A percentile compares a stretch with the other conserved stretches of the same genome.
Conservation (phyloP, 2,797 vertebrate genomes). For the Macropodus opercularis region DNA sequence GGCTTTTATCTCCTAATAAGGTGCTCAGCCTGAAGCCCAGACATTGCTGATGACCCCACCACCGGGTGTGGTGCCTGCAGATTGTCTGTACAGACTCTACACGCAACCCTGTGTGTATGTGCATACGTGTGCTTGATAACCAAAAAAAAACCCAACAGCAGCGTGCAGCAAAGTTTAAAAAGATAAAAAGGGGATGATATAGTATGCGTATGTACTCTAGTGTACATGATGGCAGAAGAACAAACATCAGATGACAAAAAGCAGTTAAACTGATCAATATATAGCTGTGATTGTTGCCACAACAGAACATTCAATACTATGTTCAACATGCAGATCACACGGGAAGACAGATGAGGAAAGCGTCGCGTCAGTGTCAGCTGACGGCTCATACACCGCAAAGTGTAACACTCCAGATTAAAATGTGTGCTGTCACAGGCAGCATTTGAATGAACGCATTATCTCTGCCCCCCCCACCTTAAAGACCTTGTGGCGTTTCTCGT, state of each 20-base stretch:
- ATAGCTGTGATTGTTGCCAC: too few relatives aligned
- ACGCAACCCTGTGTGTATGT: conserved; percentile 44
- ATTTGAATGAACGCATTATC: not conserved
- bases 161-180: too few relatives aligned
- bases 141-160: conserved; percentile 17
- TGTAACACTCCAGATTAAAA: not conserved
- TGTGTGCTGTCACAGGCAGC: not conserved
- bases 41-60: conserved; percentile 67
- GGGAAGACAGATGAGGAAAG: conserved; percentile 1
- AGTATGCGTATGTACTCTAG: too few relatives aligned
- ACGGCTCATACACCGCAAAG: conserved; percentile 14
- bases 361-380: conserved; percentile 23
- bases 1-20: conserved; percentile 81
- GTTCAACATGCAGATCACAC: conserved; percentile 4
- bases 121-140: not conserved
- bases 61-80: conserved; percentile 76
- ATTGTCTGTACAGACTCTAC: conserved; percentile 67
- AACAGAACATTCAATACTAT: too few relatives aligned
- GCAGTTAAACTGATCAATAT: too few relatives aligned
- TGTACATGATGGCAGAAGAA: too few relatives aligned
- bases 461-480: not conserved
- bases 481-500: too few relatives aligned
- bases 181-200: too few relatives aligned
- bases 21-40: conserved; percentile 70
- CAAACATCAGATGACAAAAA: too few relatives aligned